Evolutionary conservation across 2,888 invertebrate species (phyloP).

Genomic region (Nymphalis urticae): DNA sequence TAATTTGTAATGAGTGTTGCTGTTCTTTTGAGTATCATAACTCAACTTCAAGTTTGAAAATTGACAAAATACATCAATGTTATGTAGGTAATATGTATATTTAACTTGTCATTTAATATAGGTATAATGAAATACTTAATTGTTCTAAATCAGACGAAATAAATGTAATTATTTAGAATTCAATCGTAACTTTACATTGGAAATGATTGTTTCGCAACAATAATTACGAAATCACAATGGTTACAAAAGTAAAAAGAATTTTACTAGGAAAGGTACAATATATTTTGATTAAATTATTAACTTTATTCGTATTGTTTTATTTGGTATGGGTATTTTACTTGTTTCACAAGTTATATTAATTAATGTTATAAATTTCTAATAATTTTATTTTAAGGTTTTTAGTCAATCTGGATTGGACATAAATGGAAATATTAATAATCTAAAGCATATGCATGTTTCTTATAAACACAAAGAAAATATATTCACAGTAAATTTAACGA

Average conservation of each 20-base stretch:
- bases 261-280: conserved; percentile 32
- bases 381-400: conserved; percentile 24
- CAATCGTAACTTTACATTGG: not conserved
- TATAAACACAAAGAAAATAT: conserved; percentile 60
- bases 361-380: not conserved
- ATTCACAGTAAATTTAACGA: conserved; percentile 46
- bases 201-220: not conserved
- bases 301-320: not conserved
- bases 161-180: not conserved
- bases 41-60: not conserved
- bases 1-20: too few species aligned
- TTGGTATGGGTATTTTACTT: not conserved
- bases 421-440: conserved; percentile 39
- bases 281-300: not conserved
- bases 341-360: not conserved
- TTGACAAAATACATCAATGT: not conserved
- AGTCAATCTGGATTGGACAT: conserved; percentile 22
- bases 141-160: not conserved
- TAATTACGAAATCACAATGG: conserved; percentile 16
- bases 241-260: conserved; percentile 26
- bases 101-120: not conserved
- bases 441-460: conserved; percentile 49
- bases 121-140: not conserved
- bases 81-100: too few species aligned
- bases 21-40: not conserved